Base-by-base conservation (phyloP, 2,797 vertebrate genomes). In the Propithecus deckenii region DNA sequence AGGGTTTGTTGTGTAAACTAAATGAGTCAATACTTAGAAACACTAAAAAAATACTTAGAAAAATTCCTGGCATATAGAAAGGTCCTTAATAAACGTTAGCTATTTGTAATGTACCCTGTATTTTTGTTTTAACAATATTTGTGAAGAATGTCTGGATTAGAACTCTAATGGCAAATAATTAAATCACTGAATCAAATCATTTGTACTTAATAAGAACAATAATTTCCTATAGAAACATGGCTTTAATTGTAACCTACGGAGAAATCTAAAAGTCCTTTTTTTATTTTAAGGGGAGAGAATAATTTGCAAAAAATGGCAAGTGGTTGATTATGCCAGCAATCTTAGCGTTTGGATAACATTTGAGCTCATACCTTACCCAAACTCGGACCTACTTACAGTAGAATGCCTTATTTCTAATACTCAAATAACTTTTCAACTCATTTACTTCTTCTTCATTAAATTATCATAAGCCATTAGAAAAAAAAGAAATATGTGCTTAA, bases 181-280 rank as follows among this genome's bases (percentile, higher is more conserved):
- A 86, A 86, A 61, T 55, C 18, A 89, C 4, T 61, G 52, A 69
- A 72, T 87, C 20, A 79, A 86, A 69, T 94, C 8, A 32, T 86
- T 71, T 55, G 38, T 61, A 55, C 41, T 59, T 55, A 69, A 18
- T 72, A 74, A 89, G 25, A 65, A 59, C 7, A 88, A 63, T 78
- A 25, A 93, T 38, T 89, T 93, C 83, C 38, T 86, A 41, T 55
- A 67, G 32, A 30, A 94, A 94, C 90, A 57, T 76, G 57, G 12
- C 15, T 80, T 81, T 83, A 89, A 83, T 46, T 96, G 4, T 95
- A 85, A 95, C 14, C 52, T 86, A 76, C 55, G 25, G 65, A 79
- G 48, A 78, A 93, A 67, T 20, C 67, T 90, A 38, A 87, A 86
- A 86, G 72, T 20, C 0, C 28, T 61, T 75, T 35, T 75, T 91